Evolutionary conservation across 2,113 vertebrate species (phyloP), one percentile per base, ranked within the genome.

Genomic region (Ascaphus truei): DNA sequence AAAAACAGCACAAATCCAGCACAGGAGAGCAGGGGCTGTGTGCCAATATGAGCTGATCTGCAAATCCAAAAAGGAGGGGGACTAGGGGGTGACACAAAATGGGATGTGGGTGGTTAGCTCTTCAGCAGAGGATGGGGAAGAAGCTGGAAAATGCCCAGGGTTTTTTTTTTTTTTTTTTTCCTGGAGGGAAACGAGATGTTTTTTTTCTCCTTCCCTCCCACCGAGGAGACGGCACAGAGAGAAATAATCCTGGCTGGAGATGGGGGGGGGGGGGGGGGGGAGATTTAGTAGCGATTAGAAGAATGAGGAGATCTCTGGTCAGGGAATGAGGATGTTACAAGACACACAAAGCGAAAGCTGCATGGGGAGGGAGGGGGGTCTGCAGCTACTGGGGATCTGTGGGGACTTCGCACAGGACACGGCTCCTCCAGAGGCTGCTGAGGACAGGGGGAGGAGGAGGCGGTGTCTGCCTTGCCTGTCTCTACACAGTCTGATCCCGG

Each of bases 401-500:
- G 43, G 45, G 55, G 56, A 69, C 7, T 47, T 52, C 16, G 64
- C 23, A 8, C 55, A 51, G 56, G 55, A 60, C 67, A 71, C 67
- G 56, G 60, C 67, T 61, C 67, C 34, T 61, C 67, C 34, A 37
- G 55, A 68, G 53, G 53, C 16, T 57, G 53, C 16, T 57, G 64
- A 11, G 20, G 31, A 37, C 18, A 22, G n/a, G 30, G n/a, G 30
- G 37, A 50, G 51, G 50, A 43, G 56, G 66, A 16, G 65, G 55
- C 57, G 41, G 26, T 18, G 52, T 15, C 53, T 22, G 22, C 7
- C 16, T 36, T 16, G 18, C 31, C 53, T 57, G 39, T 13, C 51
- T 56, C 4, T 13, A 26, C 29, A 25, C 33, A 25, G 36, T 26
- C 34, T 11, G 56, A 3, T 15, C 27, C 5, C 20, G 30, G 2